phyloP scores from a whole-genome alignment of 35 echinoderm and acorn worm species.

The Diadema setosum region DNA sequence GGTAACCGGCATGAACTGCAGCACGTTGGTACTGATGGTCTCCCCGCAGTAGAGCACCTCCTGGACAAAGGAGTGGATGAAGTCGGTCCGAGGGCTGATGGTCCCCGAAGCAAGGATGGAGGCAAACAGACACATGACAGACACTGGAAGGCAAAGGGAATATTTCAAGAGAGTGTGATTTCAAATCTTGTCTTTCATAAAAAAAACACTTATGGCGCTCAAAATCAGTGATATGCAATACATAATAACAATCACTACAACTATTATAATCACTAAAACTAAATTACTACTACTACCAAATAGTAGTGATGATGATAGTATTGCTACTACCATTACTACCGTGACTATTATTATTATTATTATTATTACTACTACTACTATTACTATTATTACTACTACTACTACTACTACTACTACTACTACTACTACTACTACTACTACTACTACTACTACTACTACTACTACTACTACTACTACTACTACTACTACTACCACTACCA shows the following conservation, averaged over 20 bases:
- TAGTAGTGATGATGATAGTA: too few relatives aligned
- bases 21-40: constrained; percentile 55
- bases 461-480: neutral
- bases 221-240: neutral
- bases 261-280: neutral
- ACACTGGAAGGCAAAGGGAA: constrained; percentile 24
- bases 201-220: too few relatives aligned
- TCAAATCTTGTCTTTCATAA: neutral
- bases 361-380: neutral
- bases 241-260: neutral
- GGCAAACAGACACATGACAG: constrained; percentile 74
- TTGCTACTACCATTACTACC: neutral
- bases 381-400: neutral
- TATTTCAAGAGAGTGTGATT: neutral
- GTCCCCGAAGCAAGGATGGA: constrained; percentile 54
- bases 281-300: too few relatives aligned
- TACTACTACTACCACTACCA: neutral
- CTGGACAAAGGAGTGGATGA: constrained; percentile 74
- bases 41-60: constrained; percentile 73
- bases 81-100: constrained; percentile 72
- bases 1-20: constrained; percentile 86
- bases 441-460: neutral
- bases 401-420: neutral
- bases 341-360: neutral
- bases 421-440: neutral